These are phyloP conservation scores for Amphiura filiformis DNA, from an alignment of 35 echinoderm and acorn worm genomes.

Conservation along the genomic window DNA sequence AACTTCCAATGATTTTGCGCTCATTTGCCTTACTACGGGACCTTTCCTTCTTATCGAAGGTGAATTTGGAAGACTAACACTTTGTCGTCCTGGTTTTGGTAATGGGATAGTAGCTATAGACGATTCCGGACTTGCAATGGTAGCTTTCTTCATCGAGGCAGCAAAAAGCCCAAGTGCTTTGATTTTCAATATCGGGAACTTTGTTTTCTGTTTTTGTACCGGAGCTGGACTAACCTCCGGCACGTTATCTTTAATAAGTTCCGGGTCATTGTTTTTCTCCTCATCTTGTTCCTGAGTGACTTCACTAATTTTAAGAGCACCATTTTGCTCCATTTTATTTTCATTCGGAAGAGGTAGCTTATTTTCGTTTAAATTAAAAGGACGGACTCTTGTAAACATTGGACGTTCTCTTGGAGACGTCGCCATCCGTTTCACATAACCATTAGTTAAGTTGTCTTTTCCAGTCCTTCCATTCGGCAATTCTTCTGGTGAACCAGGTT, in stretches of 20 bases:
- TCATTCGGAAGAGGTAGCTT: no score
- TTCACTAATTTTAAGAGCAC: not conserved
- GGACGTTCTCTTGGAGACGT: no score
- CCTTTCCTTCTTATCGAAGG: conserved; percentile 6
- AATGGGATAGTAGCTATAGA: not conserved
- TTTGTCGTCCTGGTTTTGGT: not conserved
- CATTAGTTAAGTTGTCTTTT: no score
- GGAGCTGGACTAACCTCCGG: no score
- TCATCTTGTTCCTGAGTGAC: not conserved
- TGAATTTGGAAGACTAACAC: conserved; percentile 37
- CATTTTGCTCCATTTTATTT: not conserved
- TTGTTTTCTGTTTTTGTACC: conserved; percentile 17
- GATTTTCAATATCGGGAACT: conserved; percentile 53
- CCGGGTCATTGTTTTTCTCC: not conserved
- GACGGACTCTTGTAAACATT: no score
- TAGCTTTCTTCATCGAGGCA: conserved; percentile 22
- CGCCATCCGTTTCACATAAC: no score
- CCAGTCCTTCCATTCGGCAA: no score
- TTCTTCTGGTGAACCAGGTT: no score
- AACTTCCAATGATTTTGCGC: not conserved
- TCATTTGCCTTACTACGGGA: not conserved
- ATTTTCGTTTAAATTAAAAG: no score
- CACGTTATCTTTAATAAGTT: not conserved
- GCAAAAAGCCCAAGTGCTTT: conserved; percentile 59
- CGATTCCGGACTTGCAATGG: not conserved